Conservation (phyloP, 2,888 invertebrate species). For the Seira ritae region DNA sequence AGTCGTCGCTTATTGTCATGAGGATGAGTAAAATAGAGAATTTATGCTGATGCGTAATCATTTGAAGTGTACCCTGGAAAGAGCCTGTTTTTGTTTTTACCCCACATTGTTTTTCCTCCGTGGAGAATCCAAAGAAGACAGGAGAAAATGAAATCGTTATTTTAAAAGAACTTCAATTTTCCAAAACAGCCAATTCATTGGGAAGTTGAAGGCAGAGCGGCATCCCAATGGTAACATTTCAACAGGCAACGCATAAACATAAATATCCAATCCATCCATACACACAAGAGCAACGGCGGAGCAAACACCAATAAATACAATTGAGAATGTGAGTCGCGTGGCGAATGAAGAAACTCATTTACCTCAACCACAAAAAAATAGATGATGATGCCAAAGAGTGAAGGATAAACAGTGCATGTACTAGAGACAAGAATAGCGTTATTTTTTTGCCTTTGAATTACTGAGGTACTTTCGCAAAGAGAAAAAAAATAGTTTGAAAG, state of each 20-base stretch:
- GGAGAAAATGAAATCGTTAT: neutral
- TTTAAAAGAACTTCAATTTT: neutral
- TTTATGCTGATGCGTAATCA: too few species aligned
- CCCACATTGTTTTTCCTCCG: too few species aligned
- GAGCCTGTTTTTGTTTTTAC: too few species aligned
- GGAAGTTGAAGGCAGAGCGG: neutral
- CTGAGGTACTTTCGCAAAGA: neutral
- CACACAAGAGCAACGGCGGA: neutral
- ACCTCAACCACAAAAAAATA: neutral
- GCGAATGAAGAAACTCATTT: conserved; percentile 10
- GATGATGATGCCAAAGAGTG: too few species aligned
- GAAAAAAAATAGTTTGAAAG: conserved; percentile 11
- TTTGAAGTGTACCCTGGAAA: too few species aligned
- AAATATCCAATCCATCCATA: neutral
- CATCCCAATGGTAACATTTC: neutral
- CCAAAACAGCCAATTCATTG: conserved; percentile 10
- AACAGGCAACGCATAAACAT: neutral
- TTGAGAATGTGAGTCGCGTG: neutral
- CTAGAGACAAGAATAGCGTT: neutral
- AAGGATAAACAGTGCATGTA: neutral
- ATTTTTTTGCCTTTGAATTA: neutral
- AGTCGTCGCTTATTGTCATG: neutral
- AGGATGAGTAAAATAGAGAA: neutral
- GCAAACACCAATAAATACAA: neutral
- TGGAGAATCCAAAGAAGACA: neutral